These are phyloP conservation scores for Cheilinus undulatus DNA, from an alignment of 2,113 vertebrate genomes.

Conservation along the genomic window DNA sequence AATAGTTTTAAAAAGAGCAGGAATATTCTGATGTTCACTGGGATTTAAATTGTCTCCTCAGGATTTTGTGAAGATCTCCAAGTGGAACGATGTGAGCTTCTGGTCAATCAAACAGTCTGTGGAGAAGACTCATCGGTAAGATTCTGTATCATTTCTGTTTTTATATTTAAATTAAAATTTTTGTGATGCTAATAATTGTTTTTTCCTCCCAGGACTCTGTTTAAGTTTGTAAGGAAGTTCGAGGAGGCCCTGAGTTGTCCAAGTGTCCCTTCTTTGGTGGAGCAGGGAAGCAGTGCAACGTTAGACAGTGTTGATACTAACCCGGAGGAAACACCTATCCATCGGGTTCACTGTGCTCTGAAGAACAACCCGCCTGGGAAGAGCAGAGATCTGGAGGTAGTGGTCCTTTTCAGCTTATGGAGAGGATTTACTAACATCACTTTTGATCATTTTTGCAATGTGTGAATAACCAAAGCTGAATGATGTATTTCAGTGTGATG, in stretches of 20 bases:
- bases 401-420: neutral
- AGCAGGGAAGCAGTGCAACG: constrained; percentile 82
- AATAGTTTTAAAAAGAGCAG: too few species aligned
- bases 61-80: constrained; percentile 98
- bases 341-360: constrained; percentile 83
- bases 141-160: too few species aligned
- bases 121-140: constrained; percentile 96
- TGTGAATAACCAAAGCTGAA: neutral
- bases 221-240: constrained; percentile 97
- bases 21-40: neutral
- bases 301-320: constrained; percentile 79
- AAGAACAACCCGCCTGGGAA: constrained; percentile 79
- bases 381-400: constrained; percentile 78
- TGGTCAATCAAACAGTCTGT: constrained; percentile 98
- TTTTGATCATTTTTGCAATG: neutral
- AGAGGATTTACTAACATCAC: too few species aligned
- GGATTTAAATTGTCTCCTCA: constrained; percentile 55
- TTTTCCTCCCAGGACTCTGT: constrained; percentile 87
- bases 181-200: neutral
- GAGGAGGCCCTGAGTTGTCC: constrained; percentile 87
- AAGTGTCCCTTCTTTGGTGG: constrained; percentile 86
- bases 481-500: constrained; percentile 47
- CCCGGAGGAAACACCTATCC: constrained; percentile 83
- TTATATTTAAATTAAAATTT: too few species aligned
- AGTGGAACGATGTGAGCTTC: constrained; percentile 97